Evolutionary conservation across 1,140 invertebrate genomes (phyloP), one percentile per base, ranked within the genome.

Genomic region (Uloborus diversus): DNA sequence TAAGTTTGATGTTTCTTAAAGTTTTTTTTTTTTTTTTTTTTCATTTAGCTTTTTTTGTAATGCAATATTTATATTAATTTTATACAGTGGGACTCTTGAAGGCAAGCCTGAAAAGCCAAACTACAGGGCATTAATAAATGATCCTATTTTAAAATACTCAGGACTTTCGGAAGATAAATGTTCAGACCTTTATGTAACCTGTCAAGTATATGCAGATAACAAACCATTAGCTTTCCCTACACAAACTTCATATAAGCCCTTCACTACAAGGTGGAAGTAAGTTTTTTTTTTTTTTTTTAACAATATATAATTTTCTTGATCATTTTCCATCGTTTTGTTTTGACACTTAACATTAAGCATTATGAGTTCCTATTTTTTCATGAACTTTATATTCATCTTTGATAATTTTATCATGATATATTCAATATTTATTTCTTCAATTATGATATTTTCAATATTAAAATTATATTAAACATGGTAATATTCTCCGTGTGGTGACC

Each of bases 211-310:
- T 87, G 92, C 94, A 81, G 91, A 96, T 86, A 93, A 93, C 62
- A 89, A 92, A 81, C 91, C 93, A 1, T 88, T 99, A 3, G 94
- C 94, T 35, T 87, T 98, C 68, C 95, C 96, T 17, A 93, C 97
- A 30, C 91, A 92, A 49, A 98, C 96, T 27, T 92, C 96, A 2
- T 98, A 98, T 84, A 99, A 98, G 88, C 89, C 94, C 28, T 98
- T 99, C 85, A 93, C 92, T 47, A 94, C 92, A 42, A 88, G 96
- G 84, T 98, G 95, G 94, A 97, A 94, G 94, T 96, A 91, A 89
- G 91, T 88, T 70, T 49, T 42, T 5, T 42, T 20, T 20, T 79
- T 62, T 49, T 11, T 28, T 30, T 28, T 61, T 7, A 32, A 7
- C 23, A 13, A n/a, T 57, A n/a, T n/a, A n/a, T n/a, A n/a, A n/a